These are phyloP conservation scores for Vanacampus margaritifer DNA, from an alignment of 2,113 vertebrate genomes.

Conservation along the genomic window DNA sequence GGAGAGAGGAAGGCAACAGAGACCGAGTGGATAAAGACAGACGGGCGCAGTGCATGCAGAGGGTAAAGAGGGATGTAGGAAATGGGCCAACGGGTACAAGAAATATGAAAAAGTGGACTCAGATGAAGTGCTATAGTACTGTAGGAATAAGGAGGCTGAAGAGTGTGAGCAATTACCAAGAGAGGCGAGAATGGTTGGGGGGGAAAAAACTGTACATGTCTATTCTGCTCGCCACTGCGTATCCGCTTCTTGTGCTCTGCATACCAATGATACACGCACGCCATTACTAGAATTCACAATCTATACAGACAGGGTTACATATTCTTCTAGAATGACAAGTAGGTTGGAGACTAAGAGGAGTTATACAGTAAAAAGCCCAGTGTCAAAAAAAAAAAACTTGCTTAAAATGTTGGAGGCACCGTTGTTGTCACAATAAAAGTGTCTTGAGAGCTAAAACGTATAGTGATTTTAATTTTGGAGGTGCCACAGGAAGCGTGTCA, in stretches of 20 bases:
- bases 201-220: slow-evolving; percentile 53
- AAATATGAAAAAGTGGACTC: slow-evolving; percentile 31
- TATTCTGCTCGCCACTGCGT: slow-evolving; percentile 44
- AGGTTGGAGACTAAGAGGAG: neutral
- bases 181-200: slow-evolving; percentile 56
- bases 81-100: slow-evolving; percentile 27
- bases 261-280: slow-evolving; percentile 61
- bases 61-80: slow-evolving; percentile 10
- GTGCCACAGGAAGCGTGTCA: too few relatives aligned
- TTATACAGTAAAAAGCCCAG: too few relatives aligned
- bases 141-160: slow-evolving; percentile 18
- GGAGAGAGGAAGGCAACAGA: slow-evolving; percentile 19
- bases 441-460: too few relatives aligned
- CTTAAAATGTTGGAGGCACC: too few relatives aligned
- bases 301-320: slow-evolving; percentile 50
- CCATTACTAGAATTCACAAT: slow-evolving; percentile 65
- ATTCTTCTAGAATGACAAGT: slow-evolving; percentile 39
- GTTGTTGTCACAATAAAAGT: too few relatives aligned
- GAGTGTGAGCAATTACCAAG: slow-evolving; percentile 55
- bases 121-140: slow-evolving; percentile 16
- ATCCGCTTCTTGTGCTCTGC: slow-evolving; percentile 49
- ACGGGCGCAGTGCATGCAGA: slow-evolving; percentile 11
- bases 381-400: too few relatives aligned
- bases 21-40: slow-evolving; percentile 21
- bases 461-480: too few relatives aligned